Percentiles rank a stretch among this genome's conserved stretches.
phyloP scores from a whole-genome alignment of 2,797 vertebrate genomes.

The Esox masquinongy region DNA sequence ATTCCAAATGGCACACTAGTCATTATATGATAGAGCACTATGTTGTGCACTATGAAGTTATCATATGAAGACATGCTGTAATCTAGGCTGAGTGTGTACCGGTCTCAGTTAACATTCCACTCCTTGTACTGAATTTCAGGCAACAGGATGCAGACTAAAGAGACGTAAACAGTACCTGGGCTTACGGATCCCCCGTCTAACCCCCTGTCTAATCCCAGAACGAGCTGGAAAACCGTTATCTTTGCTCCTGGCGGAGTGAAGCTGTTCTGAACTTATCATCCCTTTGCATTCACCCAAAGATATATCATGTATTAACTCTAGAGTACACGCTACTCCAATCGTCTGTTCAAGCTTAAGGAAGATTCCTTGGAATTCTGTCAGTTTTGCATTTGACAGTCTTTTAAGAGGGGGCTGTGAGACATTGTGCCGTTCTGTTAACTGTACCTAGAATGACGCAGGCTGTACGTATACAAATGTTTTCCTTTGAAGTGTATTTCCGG shows the following conservation, averaged over 20 bases:
- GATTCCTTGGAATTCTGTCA: slow-evolving; percentile 61
- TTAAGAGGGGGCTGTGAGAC: slow-evolving; percentile 24
- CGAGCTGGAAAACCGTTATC: slow-evolving; percentile 60
- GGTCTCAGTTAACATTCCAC: not conserved
- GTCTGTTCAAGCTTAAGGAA: slow-evolving; percentile 50
- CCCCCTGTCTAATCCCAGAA: slow-evolving; percentile 48
- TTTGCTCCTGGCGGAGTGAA: slow-evolving; percentile 58
- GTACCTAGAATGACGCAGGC: not conserved
- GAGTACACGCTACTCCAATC: slow-evolving; percentile 54
- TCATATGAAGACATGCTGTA: no score
- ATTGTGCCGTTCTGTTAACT: not conserved
- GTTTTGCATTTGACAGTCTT: slow-evolving; percentile 46
- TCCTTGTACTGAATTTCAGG: not conserved
- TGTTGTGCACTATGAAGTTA: no score
- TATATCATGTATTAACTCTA: slow-evolving; percentile 60
- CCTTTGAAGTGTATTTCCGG: not conserved
- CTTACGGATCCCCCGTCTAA: no score
- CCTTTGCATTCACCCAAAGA: slow-evolving; percentile 59
- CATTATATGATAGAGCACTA: not conserved
- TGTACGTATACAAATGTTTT: not conserved
- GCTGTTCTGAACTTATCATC: slow-evolving; percentile 58
- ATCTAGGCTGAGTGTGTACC: no score
- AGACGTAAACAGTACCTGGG: no score
- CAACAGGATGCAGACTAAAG: slow-evolving; percentile 37
- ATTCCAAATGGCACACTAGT: not conserved